Evolutionary conservation across 2,888 invertebrate species (phyloP), one percentile per base, ranked within the genome.

Genomic region (Rhaphigaster nebulosa): DNA sequence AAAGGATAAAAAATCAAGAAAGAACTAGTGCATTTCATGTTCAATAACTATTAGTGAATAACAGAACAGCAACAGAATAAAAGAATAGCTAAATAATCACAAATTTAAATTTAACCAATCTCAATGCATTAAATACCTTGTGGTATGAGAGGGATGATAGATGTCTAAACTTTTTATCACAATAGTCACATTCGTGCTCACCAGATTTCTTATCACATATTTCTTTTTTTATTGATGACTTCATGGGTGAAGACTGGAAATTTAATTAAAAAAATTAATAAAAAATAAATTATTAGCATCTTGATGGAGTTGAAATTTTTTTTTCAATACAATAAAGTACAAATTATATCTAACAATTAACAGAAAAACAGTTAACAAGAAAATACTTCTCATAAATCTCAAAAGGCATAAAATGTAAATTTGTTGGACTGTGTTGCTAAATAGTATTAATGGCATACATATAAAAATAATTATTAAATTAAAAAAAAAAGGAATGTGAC

Each of bases 81-180:
- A 52, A 52, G n/a, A n/a, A n/a, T n/a, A n/a, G 52, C 65, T 70
- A 13, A 70, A 34, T 26, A 29, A 52, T 52, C 23, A 87, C 4
- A 50, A 18, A 50, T 18, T 29, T 34, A 18, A 87, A 52, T 29
- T 41, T n/a, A 23, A 87, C 29, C n/a, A 52, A 87, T 23, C 34
- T 45, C 18, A 45, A 87, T 41, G 0, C 29, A 34, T 10, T 29
- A 38, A 76, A 76, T 88, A 90, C 90, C 90, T 90, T 96, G 94
- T 97, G 97, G 94, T 97, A 97, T 50, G 96, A 94, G 91, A 97
- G 95, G 1, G 97, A 96, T 92, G 96, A 96, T 0, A 96, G 96
- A 93, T 97, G 96, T 93, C 95, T 96, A 90, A 97, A 94, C 29
- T 95, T 94, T 94, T 96, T 96, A 56, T 95, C 95, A 93, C 96